phyloP scores from a whole-genome alignment of 2,888 invertebrate genomes.

The Drosophila sordidula region DNA sequence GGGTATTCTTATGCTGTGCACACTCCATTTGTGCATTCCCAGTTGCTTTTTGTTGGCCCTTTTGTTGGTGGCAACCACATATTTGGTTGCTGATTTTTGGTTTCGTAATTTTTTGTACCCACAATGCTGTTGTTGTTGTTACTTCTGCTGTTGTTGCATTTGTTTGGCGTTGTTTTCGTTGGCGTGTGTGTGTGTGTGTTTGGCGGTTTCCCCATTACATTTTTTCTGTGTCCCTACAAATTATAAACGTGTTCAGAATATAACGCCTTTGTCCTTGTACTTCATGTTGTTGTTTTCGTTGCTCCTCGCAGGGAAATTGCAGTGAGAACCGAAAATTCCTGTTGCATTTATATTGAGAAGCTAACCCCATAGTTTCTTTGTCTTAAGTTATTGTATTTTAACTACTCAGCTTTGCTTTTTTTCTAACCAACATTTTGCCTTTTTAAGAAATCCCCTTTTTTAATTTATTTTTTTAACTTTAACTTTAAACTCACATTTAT shows the following conservation, averaged over 20 bases:
- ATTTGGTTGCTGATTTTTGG: constrained; percentile 84
- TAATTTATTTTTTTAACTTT: too few relatives aligned
- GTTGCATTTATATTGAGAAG: constrained; percentile 4
- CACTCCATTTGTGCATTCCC: constrained; percentile 3
- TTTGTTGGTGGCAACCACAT: constrained; percentile 75
- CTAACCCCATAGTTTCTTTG: constrained; percentile 4
- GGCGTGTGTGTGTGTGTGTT: constrained; percentile 56
- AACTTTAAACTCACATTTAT: too few relatives aligned
- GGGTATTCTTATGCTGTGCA: constrained; percentile 17
- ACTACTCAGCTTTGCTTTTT: too few relatives aligned
- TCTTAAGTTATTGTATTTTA: too few relatives aligned
- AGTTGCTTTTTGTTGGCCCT: constrained; percentile 61
- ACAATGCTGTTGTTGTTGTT: constrained; percentile 42
- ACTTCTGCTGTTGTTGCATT: constrained; percentile 54
- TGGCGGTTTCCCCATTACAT: constrained; percentile 63
- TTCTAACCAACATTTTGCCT: too few relatives aligned
- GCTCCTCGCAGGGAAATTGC: constrained; percentile 12
- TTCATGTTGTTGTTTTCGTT: constrained; percentile 22
- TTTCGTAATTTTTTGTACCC: constrained; percentile 79
- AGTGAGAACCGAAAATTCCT: constrained; percentile 3
- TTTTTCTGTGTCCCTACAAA: constrained; percentile 52
- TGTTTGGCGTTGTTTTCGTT: constrained; percentile 49
- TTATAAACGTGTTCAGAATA: constrained; percentile 62
- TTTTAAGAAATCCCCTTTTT: too few relatives aligned
- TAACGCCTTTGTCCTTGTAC: constrained; percentile 12